A percentile compares a stretch with the other conserved stretches of the same genome.
Evolutionary conservation across 2,888 invertebrate genomes (phyloP).

Genomic region (Athripsodes cinereus): DNA sequence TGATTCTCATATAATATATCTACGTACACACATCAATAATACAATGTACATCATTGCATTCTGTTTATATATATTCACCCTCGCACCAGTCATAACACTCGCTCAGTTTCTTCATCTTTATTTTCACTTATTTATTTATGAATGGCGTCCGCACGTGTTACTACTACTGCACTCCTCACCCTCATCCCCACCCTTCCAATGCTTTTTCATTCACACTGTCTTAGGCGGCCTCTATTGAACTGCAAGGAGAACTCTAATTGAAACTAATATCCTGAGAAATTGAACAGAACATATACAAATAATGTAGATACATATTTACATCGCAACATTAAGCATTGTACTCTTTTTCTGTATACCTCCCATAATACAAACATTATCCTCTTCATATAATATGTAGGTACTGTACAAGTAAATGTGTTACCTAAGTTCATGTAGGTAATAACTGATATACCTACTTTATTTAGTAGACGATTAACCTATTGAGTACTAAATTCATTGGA

Average conservation of each 20-base stretch:
- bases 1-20: no score
- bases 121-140: constrained; percentile 23
- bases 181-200: neutral
- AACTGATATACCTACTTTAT: no score
- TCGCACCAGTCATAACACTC: neutral
- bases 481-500: no score
- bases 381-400: no score
- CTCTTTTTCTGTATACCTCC: no score
- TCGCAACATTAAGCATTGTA: no score
- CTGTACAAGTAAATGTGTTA: no score
- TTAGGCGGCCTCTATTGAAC: neutral
- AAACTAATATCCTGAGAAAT: neutral
- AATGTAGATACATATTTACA: no score
- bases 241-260: neutral
- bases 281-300: neutral
- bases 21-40: constrained; percentile 5
- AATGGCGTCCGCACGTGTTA: constrained; percentile 16
- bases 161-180: neutral
- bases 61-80: neutral
- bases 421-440: no score
- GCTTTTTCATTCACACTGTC: neutral
- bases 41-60: constrained; percentile 1
- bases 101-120: constrained; percentile 6
- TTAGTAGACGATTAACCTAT: no score
- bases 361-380: no score